Evolutionary conservation across 1,140 invertebrate genomes (phyloP), one percentile per base, ranked within the genome.

Genomic region (Thalassaphorura encarpata): DNA sequence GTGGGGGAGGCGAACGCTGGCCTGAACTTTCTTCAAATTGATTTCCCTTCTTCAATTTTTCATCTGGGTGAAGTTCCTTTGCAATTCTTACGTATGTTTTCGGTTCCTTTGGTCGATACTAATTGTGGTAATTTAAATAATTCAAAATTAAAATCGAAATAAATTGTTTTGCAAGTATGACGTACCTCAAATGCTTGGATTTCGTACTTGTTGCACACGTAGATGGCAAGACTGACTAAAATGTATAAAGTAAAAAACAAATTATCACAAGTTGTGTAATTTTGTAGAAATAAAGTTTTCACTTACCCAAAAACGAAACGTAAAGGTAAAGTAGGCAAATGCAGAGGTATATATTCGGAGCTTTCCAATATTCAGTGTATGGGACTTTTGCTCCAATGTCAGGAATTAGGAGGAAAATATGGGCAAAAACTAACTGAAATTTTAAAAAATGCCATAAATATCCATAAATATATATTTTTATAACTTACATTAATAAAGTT

Each of bases 241-340:
- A 48, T 11, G 19, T 29, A 13, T 18, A 36, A 47, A 24, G 6
- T 11, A 24, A 51, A 79, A 3, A 81, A 11, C 11, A 11, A 36
- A 11, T 36, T 36, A 36, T 11, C 33, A n/a, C 33, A 11, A 36
- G n/a, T 11, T 36, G 11, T 36, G 33, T 36, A 11, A 11, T 36
- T 36, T 36, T n/a, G 11, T 36, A n/a, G n/a, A 36, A 36, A 11
- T 15, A 66, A 72, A 27, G 69, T 71, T 0, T 67, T 71, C 42
- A 59, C 29, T 31, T 43, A 11, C 63, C 54, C 46, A 72, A 73
- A 18, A 73, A 71, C 8, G 73, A 73, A 13, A 65, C 73, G 6
- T 69, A 33, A 58, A 50, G 15, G 33, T 29, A 6, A 47, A 57
- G 28, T 43, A 58, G 4, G 31, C 29, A 5, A 2, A 56, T 15